phyloP scores from a whole-genome alignment of 2,113 vertebrate genomes.

The Phaethon lepturus region DNA sequence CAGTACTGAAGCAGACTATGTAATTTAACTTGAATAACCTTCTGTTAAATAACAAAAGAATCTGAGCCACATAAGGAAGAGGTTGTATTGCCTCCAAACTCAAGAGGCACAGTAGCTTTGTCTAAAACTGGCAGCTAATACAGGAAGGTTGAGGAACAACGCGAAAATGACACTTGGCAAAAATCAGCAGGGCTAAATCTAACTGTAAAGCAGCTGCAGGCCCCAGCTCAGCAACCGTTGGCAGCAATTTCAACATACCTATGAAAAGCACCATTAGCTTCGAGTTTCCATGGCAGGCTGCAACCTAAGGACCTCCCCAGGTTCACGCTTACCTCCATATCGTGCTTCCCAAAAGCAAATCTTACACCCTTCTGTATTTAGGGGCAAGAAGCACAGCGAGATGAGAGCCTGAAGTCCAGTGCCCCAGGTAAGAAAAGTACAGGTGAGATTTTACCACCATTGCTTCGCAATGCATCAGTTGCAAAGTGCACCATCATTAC shows the following conservation, averaged over 20 bases:
- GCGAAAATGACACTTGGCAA: not conserved
- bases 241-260: not conserved
- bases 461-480: not conserved
- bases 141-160: not conserved
- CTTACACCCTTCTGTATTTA: not conserved
- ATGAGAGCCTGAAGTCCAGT: not conserved
- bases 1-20: not conserved
- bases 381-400: not conserved
- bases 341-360: not conserved
- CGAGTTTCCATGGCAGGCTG: not conserved
- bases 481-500: not conserved
- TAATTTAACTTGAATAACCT: not conserved
- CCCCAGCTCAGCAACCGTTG: not conserved
- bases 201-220: not conserved
- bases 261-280: not conserved
- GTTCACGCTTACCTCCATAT: not conserved
- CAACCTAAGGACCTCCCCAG: not conserved
- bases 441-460: not conserved
- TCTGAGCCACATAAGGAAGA: not conserved
- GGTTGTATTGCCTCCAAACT: not conserved
- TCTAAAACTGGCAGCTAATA: not conserved
- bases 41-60: not conserved
- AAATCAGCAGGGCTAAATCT: not conserved
- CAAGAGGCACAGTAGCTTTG: not conserved
- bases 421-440: not conserved